Conservation (phyloP, 2,113 vertebrate genomes). For the Rhodinocichla rosea region DNA sequence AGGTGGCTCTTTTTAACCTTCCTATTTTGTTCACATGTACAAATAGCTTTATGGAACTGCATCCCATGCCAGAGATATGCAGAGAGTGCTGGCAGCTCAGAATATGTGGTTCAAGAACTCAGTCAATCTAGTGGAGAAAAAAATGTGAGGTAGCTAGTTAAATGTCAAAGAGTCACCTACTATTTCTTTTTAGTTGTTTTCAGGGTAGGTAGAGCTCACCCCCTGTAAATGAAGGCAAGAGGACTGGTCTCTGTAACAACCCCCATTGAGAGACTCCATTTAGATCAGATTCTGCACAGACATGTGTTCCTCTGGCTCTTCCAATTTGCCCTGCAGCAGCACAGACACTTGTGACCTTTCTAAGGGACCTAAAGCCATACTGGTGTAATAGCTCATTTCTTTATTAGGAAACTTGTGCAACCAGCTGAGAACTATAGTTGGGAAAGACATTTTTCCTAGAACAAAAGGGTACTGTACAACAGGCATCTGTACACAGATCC, state of each 20-base stretch:
- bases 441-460: conserved; percentile 55
- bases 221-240: neutral
- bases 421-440: neutral
- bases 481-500: conserved; percentile 18
- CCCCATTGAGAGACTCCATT: neutral
- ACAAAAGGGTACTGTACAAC: conserved; percentile 19
- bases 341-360: neutral
- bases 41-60: neutral
- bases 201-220: neutral
- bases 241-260: neutral
- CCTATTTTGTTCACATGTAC: neutral
- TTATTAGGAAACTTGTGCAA: conserved; percentile 44
- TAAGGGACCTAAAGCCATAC: neutral
- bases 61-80: neutral
- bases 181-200: neutral
- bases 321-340: neutral
- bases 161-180: neutral
- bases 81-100: neutral
- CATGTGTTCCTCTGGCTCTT: neutral
- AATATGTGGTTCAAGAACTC: neutral
- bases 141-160: neutral
- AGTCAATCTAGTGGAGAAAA: neutral
- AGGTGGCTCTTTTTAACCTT: neutral
- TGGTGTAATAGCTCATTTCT: neutral
- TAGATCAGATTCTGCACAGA: neutral